These are phyloP conservation scores for Eremophila alpestris DNA, from an alignment of 2,797 vertebrate species.

Conservation along the genomic window DNA sequence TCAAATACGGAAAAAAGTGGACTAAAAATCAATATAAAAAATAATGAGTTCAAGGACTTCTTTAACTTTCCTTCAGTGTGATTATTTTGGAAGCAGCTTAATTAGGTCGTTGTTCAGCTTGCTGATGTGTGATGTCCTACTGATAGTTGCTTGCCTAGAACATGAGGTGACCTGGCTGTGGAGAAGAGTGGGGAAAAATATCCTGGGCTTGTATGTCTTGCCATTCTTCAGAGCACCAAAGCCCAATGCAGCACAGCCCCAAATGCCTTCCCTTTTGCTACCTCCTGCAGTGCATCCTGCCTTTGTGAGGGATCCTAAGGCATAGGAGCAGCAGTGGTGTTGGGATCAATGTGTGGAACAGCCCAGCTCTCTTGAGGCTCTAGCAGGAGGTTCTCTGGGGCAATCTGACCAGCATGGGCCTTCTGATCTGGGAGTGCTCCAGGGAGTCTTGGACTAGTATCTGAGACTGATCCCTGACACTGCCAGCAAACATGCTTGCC, in stretches of 20 bases:
- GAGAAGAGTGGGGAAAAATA: neutral
- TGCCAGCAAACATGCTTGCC: neutral
- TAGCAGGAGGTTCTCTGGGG: neutral
- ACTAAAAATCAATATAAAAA: neutral
- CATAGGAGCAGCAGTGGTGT: neutral
- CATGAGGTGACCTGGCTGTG: neutral
- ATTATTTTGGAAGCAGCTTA: constrained; percentile 24
- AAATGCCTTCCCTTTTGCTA: accelerated
- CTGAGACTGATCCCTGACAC: neutral
- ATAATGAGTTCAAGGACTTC: constrained; percentile 1
- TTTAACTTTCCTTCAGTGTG: neutral
- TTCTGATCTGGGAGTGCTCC: neutral
- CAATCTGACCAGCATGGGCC: neutral
- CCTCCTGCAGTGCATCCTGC: neutral
- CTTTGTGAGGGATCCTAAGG: accelerated
- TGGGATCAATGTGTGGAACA: neutral
- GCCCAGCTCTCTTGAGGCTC: neutral
- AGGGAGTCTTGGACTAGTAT: neutral
- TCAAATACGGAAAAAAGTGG: neutral
- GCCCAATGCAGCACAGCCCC: neutral
- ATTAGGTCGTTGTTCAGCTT: neutral
- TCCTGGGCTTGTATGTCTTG: neutral
- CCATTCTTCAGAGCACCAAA: neutral
- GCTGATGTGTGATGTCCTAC: neutral
- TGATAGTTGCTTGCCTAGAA: neutral